Conservation (phyloP, 2,888 invertebrate genomes). For the Stenodera caucasica region DNA sequence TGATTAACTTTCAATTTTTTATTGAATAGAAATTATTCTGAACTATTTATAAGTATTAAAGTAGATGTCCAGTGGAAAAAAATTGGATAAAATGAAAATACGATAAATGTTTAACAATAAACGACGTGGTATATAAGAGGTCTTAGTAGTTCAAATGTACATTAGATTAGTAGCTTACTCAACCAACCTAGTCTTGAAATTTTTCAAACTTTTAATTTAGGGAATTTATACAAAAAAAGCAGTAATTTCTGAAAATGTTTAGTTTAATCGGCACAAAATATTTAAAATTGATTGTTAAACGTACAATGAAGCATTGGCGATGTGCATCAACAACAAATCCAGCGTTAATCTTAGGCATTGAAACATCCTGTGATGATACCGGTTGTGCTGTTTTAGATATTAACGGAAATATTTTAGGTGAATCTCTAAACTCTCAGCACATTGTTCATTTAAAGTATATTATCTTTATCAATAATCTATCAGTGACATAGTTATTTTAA, state of each 20-base stretch:
- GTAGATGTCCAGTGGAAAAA: too few species aligned
- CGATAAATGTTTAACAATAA: too few species aligned
- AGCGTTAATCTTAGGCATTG: slow-evolving; percentile 78
- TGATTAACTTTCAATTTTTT: too few species aligned
- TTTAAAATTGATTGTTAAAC: neutral
- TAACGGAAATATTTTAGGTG: slow-evolving; percentile 73
- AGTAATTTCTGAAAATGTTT: neutral
- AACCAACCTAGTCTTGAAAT: too few species aligned
- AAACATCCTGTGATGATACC: slow-evolving; percentile 98
- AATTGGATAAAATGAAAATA: too few species aligned
- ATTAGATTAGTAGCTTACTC: too few species aligned
- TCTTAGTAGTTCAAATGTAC: neutral
- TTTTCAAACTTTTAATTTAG: too few species aligned
- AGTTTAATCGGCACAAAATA: neutral
- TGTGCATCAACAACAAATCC: neutral
- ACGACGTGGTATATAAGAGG: too few species aligned
- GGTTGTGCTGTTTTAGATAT: slow-evolving; percentile 85
- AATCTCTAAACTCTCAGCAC: slow-evolving; percentile 81
- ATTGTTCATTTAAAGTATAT: slow-evolving; percentile 70
- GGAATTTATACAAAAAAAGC: neutral
- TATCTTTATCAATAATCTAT: slow-evolving; percentile 4
- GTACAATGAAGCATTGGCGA: neutral
- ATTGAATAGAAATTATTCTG: too few species aligned
- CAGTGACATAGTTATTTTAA: slow-evolving; percentile 17
- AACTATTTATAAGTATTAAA: too few species aligned